Percentiles rank a stretch among this genome's conserved stretches.
Evolutionary conservation across 1,140 invertebrate genomes (phyloP).

Genomic region (Capitella teleta): DNA sequence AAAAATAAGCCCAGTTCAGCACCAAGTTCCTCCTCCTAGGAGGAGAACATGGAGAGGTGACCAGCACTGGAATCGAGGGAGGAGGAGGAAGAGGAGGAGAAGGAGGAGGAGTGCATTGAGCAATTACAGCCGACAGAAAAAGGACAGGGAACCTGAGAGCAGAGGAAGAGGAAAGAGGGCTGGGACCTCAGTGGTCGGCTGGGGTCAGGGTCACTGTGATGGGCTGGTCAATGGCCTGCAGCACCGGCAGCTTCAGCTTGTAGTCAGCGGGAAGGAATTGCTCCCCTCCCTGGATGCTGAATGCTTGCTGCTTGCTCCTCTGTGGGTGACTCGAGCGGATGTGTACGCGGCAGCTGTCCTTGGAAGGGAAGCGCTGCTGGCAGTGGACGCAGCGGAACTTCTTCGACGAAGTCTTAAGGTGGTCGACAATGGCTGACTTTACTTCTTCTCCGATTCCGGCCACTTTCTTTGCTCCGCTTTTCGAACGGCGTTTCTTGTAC

Average conservation of each 20-base stretch:
- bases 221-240: constrained; percentile 63
- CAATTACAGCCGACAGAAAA: too few species aligned
- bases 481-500: constrained; percentile 5
- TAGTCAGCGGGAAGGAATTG: constrained; percentile 23
- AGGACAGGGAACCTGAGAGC: background rate
- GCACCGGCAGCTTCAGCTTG: constrained; percentile 70
- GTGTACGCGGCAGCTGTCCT: constrained; percentile 37
- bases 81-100: too few species aligned
- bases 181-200: constrained; percentile 37
- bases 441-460: constrained; percentile 15
- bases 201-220: constrained; percentile 82
- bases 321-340: constrained; percentile 35
- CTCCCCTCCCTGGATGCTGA: constrained; percentile 14
- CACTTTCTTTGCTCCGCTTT: constrained; percentile 1
- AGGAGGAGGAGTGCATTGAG: too few species aligned
- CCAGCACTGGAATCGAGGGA: too few species aligned
- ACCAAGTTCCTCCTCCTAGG: too few species aligned
- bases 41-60: too few species aligned
- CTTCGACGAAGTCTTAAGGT: constrained; percentile 14
- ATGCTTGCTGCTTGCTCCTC: constrained; percentile 16
- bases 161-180: background rate
- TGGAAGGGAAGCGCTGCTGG: constrained; percentile 36
- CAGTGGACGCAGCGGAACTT: constrained; percentile 45
- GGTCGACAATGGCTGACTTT: constrained; percentile 1
- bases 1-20: too few species aligned